Evolutionary conservation across 2,888 invertebrate genomes (phyloP), one percentile per base, ranked within the genome.

Genomic region (Melangyna quadrimaculata): DNA sequence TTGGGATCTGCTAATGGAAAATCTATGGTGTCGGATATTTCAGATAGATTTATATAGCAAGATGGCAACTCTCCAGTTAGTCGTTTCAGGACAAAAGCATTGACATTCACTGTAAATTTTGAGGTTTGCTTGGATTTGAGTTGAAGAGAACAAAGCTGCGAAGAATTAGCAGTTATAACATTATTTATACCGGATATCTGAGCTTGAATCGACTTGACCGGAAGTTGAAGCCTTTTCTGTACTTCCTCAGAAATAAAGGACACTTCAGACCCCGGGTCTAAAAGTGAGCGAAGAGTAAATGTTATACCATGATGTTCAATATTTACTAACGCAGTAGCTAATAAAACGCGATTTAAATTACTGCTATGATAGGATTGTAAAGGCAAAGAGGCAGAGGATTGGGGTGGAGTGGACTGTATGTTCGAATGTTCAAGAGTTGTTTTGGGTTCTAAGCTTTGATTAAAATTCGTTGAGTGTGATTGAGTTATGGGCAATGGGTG

Each of bases 251-350:
- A 55, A 9, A 55, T 55, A 35, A 57, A 57, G 9, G 57, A 35
- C 1, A 57, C 57, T 59, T 59, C 59, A 10, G 59, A 59, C n/a
- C 35, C n/a, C 10, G 59, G 59, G 22, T 59, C 59, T 3, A 59
- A 17, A 22, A 59, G 37, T 37, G 19, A 27, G 22, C 37, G 37
- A 19, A 59, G 59, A 59, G 35, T 59, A 10, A 59, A 59, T 14
- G 19, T 8, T 37, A 22, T 37, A 14, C 59, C 35, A 37, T 59
- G 35, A 9, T 59, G 59, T 59, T 59, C 37, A 37, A 59, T 9
- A 22, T 9, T 59, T 8, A 35, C 59, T 37, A 59, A 19, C 19
- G 37, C 59, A 9, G 37, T 59, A 22, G 59, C 59, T 29, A 55
- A 55, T 55, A 17, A 12, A 55, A 55, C 55, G 0, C 55, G 29